A percentile compares a stretch with the other conserved stretches of the same genome.
Evolutionary conservation across 2,888 invertebrate species (phyloP).

Genomic region (Colletes collaris): DNA sequence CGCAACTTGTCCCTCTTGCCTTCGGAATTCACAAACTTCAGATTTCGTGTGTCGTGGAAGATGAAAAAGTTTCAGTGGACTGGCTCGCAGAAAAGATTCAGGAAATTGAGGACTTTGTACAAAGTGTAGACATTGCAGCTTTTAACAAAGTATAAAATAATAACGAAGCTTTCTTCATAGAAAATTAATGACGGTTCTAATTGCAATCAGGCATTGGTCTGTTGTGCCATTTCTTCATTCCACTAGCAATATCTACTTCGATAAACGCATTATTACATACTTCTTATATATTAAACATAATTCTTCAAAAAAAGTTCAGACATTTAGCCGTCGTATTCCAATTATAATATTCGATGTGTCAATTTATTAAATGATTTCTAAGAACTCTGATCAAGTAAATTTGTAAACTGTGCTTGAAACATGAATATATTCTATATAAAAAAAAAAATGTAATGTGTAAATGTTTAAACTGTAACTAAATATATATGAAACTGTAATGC

Average conservation of each 20-base stretch:
- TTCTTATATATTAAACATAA: constrained; percentile 19
- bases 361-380: constrained; percentile 40
- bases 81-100: constrained; percentile 94
- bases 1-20: constrained; percentile 95
- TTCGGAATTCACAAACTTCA: constrained; percentile 96
- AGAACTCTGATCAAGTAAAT: constrained; percentile 18
- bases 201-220: constrained; percentile 62
- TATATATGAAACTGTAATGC: constrained; percentile 18
- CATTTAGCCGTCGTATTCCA: constrained; percentile 22
- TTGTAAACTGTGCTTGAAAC: constrained; percentile 26
- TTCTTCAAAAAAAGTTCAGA: constrained; percentile 8
- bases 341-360: constrained; percentile 33
- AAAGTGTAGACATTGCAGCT: constrained; percentile 97
- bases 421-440: constrained; percentile 26
- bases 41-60: constrained; percentile 96
- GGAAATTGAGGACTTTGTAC: constrained; percentile 92
- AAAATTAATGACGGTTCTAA: constrained; percentile 53
- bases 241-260: constrained; percentile 70
- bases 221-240: constrained; percentile 74
- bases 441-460: constrained; percentile 28
- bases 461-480: constrained; percentile 42
- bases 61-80: constrained; percentile 96
- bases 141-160: constrained; percentile 94
- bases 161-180: constrained; percentile 37
- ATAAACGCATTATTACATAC: constrained; percentile 29